Base-by-base conservation (phyloP, 1,140 invertebrate genomes). In the Asobara japonica region DNA sequence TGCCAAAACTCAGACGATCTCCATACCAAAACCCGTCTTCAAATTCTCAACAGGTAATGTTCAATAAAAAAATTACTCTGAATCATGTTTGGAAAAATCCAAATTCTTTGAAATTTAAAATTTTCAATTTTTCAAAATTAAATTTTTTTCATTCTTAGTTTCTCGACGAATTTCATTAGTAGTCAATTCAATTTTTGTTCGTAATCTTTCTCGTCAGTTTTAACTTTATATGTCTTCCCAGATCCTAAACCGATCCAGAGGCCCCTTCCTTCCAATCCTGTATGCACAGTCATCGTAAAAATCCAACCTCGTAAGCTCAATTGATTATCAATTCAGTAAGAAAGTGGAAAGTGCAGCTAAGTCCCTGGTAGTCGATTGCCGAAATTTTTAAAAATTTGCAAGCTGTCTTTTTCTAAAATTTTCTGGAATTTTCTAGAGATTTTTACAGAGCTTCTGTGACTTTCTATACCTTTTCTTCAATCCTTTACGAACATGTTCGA, bases 11-110 rank as follows among this genome's bases (percentile, higher is more conserved):
- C 93, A 94, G 80, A 89, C 91, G 11, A 92, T 91, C 75, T 90
- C 90, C 33, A 90, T 93, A 73, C 91, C 93, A 5, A 94, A 94
- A 81, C 92, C 93, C 29, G 89, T 93, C 0, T 90, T 93, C 11
- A 94, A 94, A 82, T 92, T 93, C 77, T 90, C 90, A 18, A 80
- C 83, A 36, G 83, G 84, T 86, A 78, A 75, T 27, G 51, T 13
- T n/a, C 0, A 61, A 20, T 61, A 25, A 1, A 45, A 45, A 18
- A 45, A 0, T 13, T 2, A 33, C 31, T 6, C 11, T 6, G 11
- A 33, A 33, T 33, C 4, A 33, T 33, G 11, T 33, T 4, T 33
- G 31, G 11, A 33, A 33, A 6, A 4, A 33, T 33, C 31, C 5
- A 11, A 33, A 33, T 33, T 33, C 11, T 33, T 33, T 33, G 11